Evolutionary conservation across 1,140 invertebrate genomes (phyloP), one percentile per base, ranked within the genome.

Genomic region (Conus betulinus): DNA sequence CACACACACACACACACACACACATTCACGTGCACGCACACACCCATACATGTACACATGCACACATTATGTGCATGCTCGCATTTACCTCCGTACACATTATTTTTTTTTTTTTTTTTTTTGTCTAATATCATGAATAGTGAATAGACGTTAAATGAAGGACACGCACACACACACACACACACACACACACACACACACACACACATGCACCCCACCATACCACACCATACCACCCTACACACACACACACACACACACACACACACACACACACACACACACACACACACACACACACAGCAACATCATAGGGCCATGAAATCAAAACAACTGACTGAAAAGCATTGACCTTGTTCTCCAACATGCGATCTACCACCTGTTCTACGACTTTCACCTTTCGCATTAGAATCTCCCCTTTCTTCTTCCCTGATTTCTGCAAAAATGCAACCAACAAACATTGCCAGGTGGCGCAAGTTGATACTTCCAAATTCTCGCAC

Each of bases 341-440:
- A 88, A 94, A 94, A 11, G 93, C 93, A 92, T 94, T 92, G 10
- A 88, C 86, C 84, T 91, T 93, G 57, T 92, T 90, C 51, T 94
- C 93, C n/a, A 94, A 81, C 23, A 91, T 90, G 1, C 63, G 86
- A 88, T 94, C 91, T 23, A 93, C 92, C 11, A 94, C 93, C 57
- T 86, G 76, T 74, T 91, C 93, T 23, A 94, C 91, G 17, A 92
- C 92, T 88, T 92, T 92, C 15, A 92, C 89, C 39, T 81, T 82
- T 0, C 71, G 52, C 67, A 93, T 76, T 15, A 39, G 76, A 67
- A 93, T 91, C 17, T 74, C 39, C 17, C 92, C 92, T 82, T 93
- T 93, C 67, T 87, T 85, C 83, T 89, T 91, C 27, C 91, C 91
- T 60, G 55, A 60, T 88, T 90, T 91, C 91, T 91, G 89, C 74